Evolutionary conservation across 2,797 vertebrate genomes (phyloP).

Genomic region (Rhabdophis nuchalis): DNA sequence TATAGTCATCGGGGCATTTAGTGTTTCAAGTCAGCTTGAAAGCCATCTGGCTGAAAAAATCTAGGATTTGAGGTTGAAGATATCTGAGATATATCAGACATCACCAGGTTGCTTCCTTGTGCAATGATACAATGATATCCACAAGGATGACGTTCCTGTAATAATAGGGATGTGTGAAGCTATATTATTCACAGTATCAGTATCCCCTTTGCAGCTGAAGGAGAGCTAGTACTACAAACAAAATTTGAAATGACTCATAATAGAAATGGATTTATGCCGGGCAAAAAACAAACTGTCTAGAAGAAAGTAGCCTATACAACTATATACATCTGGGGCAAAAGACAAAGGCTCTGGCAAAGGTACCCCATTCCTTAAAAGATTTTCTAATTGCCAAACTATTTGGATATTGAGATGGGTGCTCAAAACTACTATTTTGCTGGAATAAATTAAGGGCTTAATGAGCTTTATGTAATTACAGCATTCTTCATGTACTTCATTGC

Average conservation of each 20-base stretch:
- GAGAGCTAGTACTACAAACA: not conserved
- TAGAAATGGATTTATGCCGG: not conserved
- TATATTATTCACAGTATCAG: not conserved
- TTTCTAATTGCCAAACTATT: not conserved
- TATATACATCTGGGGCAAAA: not conserved
- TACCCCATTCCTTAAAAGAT: not conserved
- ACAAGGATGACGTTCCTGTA: not conserved
- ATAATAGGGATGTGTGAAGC: not conserved
- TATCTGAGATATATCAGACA: not conserved
- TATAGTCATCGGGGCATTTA: not conserved
- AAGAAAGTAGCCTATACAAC: not conserved
- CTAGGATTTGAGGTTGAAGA: not conserved
- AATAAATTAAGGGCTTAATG: not conserved
- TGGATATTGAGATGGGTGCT: not conserved
- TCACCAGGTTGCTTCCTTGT: not conserved
- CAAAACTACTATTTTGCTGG: not conserved
- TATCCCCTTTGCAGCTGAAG: not conserved
- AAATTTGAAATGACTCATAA: not conserved
- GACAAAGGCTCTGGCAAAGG: not conserved
- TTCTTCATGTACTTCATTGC: not conserved
- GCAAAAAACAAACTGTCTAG: not conserved
- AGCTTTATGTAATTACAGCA: not conserved
- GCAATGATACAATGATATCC: not conserved
- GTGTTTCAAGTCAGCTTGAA: not conserved
- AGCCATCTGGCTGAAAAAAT: not conserved